Evolutionary conservation across 2,888 invertebrate species (phyloP).

Genomic region (Isotomurus palustris): DNA sequence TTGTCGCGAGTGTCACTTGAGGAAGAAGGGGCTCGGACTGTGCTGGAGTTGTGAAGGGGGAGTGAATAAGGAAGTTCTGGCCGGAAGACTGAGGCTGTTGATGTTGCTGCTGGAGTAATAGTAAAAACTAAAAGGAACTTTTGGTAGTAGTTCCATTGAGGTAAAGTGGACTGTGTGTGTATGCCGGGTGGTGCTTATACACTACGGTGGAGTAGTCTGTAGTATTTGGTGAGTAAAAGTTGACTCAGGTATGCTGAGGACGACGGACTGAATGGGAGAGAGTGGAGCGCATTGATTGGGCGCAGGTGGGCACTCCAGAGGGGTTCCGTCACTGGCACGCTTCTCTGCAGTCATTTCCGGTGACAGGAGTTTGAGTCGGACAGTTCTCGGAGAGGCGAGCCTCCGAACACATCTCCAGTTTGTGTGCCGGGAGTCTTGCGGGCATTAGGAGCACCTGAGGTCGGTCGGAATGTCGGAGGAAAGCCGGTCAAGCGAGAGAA

Average conservation of each 20-base stretch:
- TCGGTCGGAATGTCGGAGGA: neutral
- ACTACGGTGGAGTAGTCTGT: too few relatives aligned
- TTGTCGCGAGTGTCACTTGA: too few relatives aligned
- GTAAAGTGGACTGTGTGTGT: neutral
- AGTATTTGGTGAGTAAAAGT: slow-evolving; percentile 8
- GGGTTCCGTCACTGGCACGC: slow-evolving; percentile 37
- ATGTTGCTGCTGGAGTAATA: neutral
- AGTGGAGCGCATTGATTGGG: slow-evolving; percentile 44
- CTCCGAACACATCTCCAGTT: slow-evolving; percentile 35
- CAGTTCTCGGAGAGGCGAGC: slow-evolving; percentile 42
- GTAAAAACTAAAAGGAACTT: neutral
- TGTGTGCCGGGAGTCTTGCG: too few relatives aligned
- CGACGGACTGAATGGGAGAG: slow-evolving; percentile 20
- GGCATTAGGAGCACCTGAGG: too few relatives aligned
- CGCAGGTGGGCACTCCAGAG: slow-evolving; percentile 41
- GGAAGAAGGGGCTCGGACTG: too few relatives aligned
- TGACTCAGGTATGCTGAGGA: slow-evolving; percentile 2
- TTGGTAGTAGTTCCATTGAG: neutral
- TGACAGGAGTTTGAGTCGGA: slow-evolving; percentile 35
- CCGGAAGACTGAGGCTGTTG: too few relatives aligned
- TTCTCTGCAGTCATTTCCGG: slow-evolving; percentile 47
- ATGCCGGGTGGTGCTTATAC: neutral
- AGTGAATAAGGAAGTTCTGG: too few relatives aligned
- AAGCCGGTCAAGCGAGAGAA: neutral
- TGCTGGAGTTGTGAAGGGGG: too few relatives aligned